A percentile compares a stretch with the other conserved stretches of the same genome.
Conservation (phyloP, 2,797 vertebrate species). For the Echeneis naucrates region DNA sequence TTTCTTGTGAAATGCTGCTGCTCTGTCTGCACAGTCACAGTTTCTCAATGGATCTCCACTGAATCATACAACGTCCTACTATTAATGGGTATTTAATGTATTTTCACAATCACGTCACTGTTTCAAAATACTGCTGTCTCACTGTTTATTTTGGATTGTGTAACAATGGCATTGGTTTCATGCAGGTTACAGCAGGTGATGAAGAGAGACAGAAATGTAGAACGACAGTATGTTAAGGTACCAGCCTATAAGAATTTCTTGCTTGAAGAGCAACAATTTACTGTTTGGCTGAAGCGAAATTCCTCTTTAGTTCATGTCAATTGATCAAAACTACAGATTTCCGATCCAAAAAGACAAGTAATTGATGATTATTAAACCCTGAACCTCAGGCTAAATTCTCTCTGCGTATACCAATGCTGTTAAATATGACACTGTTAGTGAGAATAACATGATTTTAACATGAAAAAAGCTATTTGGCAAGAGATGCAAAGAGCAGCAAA, state of each 20-base stretch:
- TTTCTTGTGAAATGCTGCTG: no score
- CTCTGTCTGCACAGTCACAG: no score
- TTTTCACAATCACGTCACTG: neutral
- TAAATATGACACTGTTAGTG: no score
- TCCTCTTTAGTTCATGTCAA: neutral
- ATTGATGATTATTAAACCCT: neutral
- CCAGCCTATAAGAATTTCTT: neutral
- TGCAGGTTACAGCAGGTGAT: neutral
- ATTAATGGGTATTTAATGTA: neutral
- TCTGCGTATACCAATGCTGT: no score
- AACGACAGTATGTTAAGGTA: neutral
- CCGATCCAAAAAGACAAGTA: neutral
- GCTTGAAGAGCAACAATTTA: neutral
- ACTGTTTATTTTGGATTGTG: constrained; percentile 4
- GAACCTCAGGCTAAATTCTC: neutral
- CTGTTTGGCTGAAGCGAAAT: neutral
- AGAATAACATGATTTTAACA: no score
- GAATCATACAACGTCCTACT: neutral
- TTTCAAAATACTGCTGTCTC: no score
- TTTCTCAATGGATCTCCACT: no score
- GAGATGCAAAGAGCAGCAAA: neutral
- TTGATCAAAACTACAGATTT: no score
- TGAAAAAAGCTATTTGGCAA: no score
- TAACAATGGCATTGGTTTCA: neutral
- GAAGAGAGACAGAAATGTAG: neutral